Conservation (phyloP, 30 jellyfish, hydroid and myxozoan species). For the Mastigias papua region DNA sequence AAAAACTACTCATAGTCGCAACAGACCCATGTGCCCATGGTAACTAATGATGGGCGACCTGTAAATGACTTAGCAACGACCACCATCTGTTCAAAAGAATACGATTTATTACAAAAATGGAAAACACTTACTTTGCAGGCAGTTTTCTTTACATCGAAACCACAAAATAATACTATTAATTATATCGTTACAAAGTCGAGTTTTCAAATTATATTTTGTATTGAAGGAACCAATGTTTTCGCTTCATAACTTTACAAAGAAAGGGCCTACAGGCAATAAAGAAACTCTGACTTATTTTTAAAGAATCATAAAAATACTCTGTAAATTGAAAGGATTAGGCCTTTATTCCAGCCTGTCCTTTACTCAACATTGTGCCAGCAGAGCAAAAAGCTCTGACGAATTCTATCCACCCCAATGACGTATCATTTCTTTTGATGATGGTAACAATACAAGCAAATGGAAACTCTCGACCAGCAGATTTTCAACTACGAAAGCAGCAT, state of each 20-base stretch:
- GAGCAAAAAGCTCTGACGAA: too few relatives aligned
- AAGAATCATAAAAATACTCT: too few relatives aligned
- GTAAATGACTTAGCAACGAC: neutral
- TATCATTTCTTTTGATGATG: too few relatives aligned
- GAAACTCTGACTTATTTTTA: neutral
- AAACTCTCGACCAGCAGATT: too few relatives aligned
- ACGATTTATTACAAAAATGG: neutral
- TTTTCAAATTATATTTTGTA: neutral
- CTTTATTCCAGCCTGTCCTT: too few relatives aligned
- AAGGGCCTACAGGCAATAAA: neutral
- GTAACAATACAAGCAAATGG: too few relatives aligned
- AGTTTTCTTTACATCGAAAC: neutral
- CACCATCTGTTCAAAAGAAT: neutral
- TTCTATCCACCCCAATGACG: too few relatives aligned
- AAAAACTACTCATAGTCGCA: neutral
- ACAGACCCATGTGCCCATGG: neutral
- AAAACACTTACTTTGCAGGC: neutral
- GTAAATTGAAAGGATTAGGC: too few relatives aligned
- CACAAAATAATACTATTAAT: neutral
- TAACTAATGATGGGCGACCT: neutral
- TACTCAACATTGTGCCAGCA: too few relatives aligned
- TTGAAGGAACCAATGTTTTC: too few relatives aligned
- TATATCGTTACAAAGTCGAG: neutral
- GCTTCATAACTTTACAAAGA: too few relatives aligned
- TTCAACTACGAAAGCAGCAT: too few relatives aligned